These are phyloP conservation scores for Lacanobia oleracea DNA, from an alignment of 2,888 invertebrate genomes.

Conservation along the genomic window DNA sequence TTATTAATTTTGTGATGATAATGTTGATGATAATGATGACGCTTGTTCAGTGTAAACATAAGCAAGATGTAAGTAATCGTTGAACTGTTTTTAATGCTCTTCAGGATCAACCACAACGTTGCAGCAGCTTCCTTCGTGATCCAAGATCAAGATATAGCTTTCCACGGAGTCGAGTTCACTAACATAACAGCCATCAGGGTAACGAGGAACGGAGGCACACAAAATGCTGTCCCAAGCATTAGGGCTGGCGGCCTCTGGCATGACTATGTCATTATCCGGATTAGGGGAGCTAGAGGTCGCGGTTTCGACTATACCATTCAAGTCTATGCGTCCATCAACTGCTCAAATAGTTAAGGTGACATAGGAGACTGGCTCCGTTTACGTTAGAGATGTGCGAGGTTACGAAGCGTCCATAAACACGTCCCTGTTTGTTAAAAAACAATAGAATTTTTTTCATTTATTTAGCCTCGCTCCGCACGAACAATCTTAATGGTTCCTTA, in stretches of 20 bases:
- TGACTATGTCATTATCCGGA: background rate
- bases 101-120: constrained; percentile 2
- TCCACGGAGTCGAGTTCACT: background rate
- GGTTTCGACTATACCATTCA: background rate
- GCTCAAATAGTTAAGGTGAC: background rate
- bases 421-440: too few relatives aligned
- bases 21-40: too few relatives aligned
- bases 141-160: background rate
- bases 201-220: background rate
- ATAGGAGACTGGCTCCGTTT: background rate
- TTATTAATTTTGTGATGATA: too few relatives aligned
- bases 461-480: too few relatives aligned
- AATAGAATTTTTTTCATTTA: too few relatives aligned
- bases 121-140: background rate
- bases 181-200: constrained; percentile 12
- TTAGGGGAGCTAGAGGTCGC: background rate
- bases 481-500: too few relatives aligned
- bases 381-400: too few relatives aligned
- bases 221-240: background rate
- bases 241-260: constrained; percentile 1
- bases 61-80: too few relatives aligned
- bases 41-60: too few relatives aligned
- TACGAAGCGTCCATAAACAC: too few relatives aligned
- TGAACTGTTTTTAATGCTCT: background rate
- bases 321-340: background rate